phyloP scores from a whole-genome alignment of 2,113 vertebrate genomes.

The Catharus fuscescens region DNA sequence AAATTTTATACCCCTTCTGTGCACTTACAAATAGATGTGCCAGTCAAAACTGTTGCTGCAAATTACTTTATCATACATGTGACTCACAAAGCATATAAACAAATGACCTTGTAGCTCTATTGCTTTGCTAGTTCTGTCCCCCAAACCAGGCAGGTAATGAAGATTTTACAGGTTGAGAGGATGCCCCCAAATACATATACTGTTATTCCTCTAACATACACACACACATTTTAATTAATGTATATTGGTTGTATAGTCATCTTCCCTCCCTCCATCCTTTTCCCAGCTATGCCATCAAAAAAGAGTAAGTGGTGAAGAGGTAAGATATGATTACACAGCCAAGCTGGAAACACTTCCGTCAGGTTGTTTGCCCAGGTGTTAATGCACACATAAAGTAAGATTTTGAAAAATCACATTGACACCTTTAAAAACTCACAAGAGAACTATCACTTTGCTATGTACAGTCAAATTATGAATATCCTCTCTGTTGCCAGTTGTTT shows the following conservation, averaged over 20 bases:
- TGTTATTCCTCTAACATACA: neutral
- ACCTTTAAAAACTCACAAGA: neutral
- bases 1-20: neutral
- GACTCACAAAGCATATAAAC: neutral
- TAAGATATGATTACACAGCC: neutral
- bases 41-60: neutral
- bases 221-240: neutral
- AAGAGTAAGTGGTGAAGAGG: neutral
- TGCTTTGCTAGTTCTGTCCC: neutral
- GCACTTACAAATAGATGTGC: neutral
- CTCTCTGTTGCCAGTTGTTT: neutral
- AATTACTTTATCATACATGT: neutral
- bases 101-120: neutral
- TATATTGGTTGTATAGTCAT: rapidly evolving
- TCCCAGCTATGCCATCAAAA: neutral
- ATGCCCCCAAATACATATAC: neutral
- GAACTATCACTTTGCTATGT: neutral
- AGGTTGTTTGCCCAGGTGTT: neutral
- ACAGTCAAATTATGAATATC: neutral
- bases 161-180: neutral
- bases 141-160: neutral
- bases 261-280: neutral
- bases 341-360: neutral
- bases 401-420: neutral
- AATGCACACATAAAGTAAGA: neutral